phyloP scores from a whole-genome alignment of 2,888 invertebrate species.

The Odontocolon sp. region DNA sequence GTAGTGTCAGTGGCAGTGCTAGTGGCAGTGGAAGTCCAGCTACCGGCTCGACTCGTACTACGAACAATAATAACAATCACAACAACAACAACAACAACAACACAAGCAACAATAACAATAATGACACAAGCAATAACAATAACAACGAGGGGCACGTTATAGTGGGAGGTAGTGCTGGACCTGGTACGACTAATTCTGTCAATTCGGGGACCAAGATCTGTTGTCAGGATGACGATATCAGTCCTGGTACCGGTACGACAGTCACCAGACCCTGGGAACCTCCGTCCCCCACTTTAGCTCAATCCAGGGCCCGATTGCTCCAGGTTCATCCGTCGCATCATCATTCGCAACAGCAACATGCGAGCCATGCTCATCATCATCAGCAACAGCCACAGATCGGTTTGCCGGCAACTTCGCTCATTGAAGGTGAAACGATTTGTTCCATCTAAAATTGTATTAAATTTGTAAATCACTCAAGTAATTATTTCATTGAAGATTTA shows the following conservation, averaged over 20 bases:
- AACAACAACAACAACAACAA: slow-evolving; percentile 65
- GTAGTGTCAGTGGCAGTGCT: slow-evolving; percentile 78
- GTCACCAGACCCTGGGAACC: slow-evolving; percentile 79
- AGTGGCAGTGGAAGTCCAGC: slow-evolving; percentile 79
- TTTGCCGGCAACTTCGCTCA: slow-evolving; percentile 70
- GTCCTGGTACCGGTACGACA: slow-evolving; percentile 64
- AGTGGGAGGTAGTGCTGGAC: slow-evolving; percentile 64
- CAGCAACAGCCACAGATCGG: slow-evolving; percentile 76
- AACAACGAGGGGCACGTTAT: slow-evolving; percentile 62
- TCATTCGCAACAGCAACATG: slow-evolving; percentile 68
- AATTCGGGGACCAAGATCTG: slow-evolving; percentile 70
- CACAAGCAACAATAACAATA: slow-evolving; percentile 63
- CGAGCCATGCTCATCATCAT: slow-evolving; percentile 71
- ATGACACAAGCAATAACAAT: slow-evolving; percentile 58
- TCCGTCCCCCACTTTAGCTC: slow-evolving; percentile 75
- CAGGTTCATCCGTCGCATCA: slow-evolving; percentile 72
- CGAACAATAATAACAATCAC: slow-evolving; percentile 66
- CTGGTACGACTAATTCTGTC: slow-evolving; percentile 45
- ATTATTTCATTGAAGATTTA: background rate
- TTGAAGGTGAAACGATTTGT: slow-evolving; percentile 70
- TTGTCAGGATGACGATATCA: slow-evolving; percentile 73
- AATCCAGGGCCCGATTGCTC: slow-evolving; percentile 72
- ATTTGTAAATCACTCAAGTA: background rate
- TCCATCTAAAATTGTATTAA: background rate
- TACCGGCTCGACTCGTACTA: slow-evolving; percentile 72